A percentile compares a stretch with the other conserved stretches of the same genome.
These are phyloP conservation scores for Serranochromis macrocephalus DNA, from an alignment of 2,113 vertebrate genomes.

Conservation along the genomic window DNA sequence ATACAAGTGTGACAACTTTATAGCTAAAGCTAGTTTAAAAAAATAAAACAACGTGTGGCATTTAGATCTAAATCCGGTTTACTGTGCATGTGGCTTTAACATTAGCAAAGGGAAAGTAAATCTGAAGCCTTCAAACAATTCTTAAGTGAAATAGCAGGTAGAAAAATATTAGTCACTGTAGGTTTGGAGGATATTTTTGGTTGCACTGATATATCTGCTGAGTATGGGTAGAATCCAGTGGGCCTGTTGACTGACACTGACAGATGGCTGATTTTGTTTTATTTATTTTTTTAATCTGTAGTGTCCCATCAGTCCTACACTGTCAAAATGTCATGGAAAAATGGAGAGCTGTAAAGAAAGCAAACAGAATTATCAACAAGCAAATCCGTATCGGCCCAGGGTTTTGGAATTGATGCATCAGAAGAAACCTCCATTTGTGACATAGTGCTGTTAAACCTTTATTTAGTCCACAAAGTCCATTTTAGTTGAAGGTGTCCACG, in stretches of 20 bases:
- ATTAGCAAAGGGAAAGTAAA: background rate
- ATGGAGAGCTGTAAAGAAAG: background rate
- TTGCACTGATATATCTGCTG: background rate
- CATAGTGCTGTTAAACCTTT: background rate
- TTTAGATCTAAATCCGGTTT: background rate
- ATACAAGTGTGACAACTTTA: background rate
- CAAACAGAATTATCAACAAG: background rate
- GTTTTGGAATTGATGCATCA: background rate
- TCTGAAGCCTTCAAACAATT: background rate
- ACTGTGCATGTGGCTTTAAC: background rate
- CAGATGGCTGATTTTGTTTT: background rate
- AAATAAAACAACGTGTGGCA: background rate
- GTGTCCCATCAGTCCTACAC: background rate
- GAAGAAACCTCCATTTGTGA: background rate
- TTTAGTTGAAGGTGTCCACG: background rate
- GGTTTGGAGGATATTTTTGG: background rate
- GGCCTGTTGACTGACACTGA: background rate
- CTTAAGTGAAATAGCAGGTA: accelerated
- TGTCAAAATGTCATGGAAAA: background rate
- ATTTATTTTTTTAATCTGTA: background rate
- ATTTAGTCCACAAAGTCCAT: background rate
- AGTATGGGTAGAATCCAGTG: background rate
- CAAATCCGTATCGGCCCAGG: background rate
- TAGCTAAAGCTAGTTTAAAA: background rate
- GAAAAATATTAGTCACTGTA: background rate